Evolutionary conservation across 2,113 vertebrate species (phyloP), one percentile per base, ranked within the genome.

Genomic region (Sinocyclocheilus rhinocerous): DNA sequence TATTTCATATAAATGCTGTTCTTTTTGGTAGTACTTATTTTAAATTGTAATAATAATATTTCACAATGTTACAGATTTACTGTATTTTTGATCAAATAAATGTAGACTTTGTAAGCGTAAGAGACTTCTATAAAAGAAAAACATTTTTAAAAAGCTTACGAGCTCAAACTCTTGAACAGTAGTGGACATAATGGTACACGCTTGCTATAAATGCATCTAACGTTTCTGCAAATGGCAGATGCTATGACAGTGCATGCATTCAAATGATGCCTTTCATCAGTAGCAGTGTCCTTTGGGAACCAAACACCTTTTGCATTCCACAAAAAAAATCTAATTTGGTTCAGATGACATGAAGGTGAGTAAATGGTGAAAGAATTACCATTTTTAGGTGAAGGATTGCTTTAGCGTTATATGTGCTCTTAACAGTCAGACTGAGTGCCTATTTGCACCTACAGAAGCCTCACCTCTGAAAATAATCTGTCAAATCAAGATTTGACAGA

Each of bases 401-500:
- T n/a, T n/a, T n/a, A n/a, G n/a, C n/a, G n/a, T n/a, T 45, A 22
- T 39, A 39, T 39, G 39, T 45, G 70, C 39, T 45, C 22, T n/a
- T 24, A 22, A 7, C 10, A 75, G 10, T n/a, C 4, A 73, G 70
- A 39, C 36, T n/a, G 22, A 45, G 26, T 2, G 2, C 26, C 45
- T 29, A 55, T 61, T 79, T 39, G 52, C 52, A 36, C 29, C 52
- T 29, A 77, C 10, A 77, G 24, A 61, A 42, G 77, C 55, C 13
- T 36, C 33, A 6, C 29, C 52, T 59, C 11, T 52, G 0, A 61
- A 26, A 50, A 26, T 16, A 76, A 0, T 61, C 33, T 63, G 77
- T 61, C 55, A 80, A 80, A 61, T 78, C 55, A 61, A 29, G 6
- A 77, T 77, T 16, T 52, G 75, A 77, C 16, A 52, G 75, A 77